Evolutionary conservation across 2,888 invertebrate genomes (phyloP), one percentile per base, ranked within the genome.

Genomic region (Rhagonycha fulva): DNA sequence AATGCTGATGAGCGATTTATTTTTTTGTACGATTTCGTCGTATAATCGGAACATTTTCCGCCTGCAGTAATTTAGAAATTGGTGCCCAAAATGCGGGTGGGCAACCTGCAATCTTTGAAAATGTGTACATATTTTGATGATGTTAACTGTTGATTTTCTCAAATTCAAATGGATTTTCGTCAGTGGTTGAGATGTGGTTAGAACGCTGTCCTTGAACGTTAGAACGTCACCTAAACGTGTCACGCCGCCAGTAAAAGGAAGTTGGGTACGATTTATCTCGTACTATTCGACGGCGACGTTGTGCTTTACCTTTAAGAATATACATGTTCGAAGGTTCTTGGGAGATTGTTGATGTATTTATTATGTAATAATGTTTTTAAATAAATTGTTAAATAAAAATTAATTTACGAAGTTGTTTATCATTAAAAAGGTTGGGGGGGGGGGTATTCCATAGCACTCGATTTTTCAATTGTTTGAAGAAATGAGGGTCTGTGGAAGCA

Each of bases 31-130:
- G 9, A 70, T 80, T n/a, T 77, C 75, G 73, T 73, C 23, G 14
- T 80, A 80, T 76, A 80, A 80, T 72, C 66, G 72, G 14, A 68
- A 69, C 14, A 62, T 72, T 28, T 76, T 47, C n/a, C 47, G 26
- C 7, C 23, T 14, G 23, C 62, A 70, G 61, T 32, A 47, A 32
- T 47, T 47, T 47, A n/a, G n/a, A 47, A n/a, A n/a, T 47, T 47
- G 47, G 32, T n/a, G 47, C 47, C 47, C n/a, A 47, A 7, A 47
- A n/a, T 2, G 9, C 9, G 28, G 28, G 9, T 28, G 28, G 28
- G 9, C 2, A 28, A 28, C 28, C 28, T 9, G 28, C 9, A 0
- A 9, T n/a, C 47, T 7, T n/a, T n/a, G n/a, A 4, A 47, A 47
- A 47, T n/a, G 26, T 4, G 28, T 47, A 47, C 9, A n/a, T 47